Conservation (phyloP, 2,888 invertebrate species). For the Nemotelus nigrinus region DNA sequence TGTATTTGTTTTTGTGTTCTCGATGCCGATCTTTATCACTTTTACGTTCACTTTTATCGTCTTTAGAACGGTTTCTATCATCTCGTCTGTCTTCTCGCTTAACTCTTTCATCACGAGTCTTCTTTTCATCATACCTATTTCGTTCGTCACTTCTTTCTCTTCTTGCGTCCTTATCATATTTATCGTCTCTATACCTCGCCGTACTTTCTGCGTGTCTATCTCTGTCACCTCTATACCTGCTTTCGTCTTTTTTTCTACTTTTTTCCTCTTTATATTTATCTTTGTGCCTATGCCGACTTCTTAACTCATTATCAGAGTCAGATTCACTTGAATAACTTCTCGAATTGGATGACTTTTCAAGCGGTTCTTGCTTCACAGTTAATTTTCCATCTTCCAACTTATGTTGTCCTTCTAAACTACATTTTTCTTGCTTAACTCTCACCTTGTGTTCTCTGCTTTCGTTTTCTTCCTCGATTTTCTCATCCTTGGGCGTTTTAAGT, state of each 20-base stretch:
- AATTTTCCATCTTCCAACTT: not conserved
- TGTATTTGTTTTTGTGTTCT: slow-evolving; percentile 52
- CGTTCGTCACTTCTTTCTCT: not conserved
- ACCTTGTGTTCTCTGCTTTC: slow-evolving; percentile 28
- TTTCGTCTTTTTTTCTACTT: no score
- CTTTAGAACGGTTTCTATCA: slow-evolving; percentile 15
- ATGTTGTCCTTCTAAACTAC: not conserved
- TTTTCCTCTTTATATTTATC: no score
- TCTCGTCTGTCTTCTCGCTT: not conserved
- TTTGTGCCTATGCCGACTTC: not conserved
- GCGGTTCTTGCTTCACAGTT: not conserved
- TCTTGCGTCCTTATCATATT: no score
- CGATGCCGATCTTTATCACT: slow-evolving; percentile 54
- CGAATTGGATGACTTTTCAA: not conserved
- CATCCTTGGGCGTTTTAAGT: slow-evolving; percentile 51
- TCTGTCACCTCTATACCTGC: no score
- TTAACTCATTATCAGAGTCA: not conserved
- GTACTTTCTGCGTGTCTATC: no score
- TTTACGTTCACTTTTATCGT: slow-evolving; percentile 48
- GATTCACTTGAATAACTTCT: slow-evolving; percentile 20
- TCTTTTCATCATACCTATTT: slow-evolving; percentile 12
- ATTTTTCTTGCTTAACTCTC: slow-evolving; percentile 19
- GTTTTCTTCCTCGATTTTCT: not conserved
- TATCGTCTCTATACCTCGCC: no score
- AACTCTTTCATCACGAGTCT: not conserved